Base-by-base conservation (phyloP, 2,888 invertebrate genomes). In the Boloria selene region DNA sequence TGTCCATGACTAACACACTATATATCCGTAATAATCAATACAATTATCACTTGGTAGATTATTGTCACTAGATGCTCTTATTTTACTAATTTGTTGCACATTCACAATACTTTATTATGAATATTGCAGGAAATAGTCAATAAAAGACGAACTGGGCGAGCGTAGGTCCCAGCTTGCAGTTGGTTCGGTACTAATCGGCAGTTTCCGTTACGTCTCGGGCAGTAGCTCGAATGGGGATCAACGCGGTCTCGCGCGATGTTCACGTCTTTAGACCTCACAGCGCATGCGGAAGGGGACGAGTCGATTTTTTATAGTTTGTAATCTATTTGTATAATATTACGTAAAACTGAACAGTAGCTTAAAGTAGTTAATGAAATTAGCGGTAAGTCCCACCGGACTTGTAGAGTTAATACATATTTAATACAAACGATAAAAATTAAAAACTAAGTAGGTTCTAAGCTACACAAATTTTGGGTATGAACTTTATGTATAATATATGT, bases 111-210 rank as follows among this genome's bases (percentile, higher is more conserved):
- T 82, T 78, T 79, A 75, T 71, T 79, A 72, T 74, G 77, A 84
- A 83, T 84, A 81, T 79, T 77, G 77, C 78, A 86, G 84, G 83
- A 88, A 87, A 85, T 87, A 80, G 85, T 89, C 87, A 90, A 90
- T 91, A 88, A 83, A 77, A 79, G 76, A 77, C 77, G 77, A 81
- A 81, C 84, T 82, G 80, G 75, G 77, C 83, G 76, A 81, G 80
- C 86, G 90, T 86, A 80, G 79, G 75, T 78, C 81, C 85, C 79
- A 77, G 73, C 75, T 77, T 79, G 80, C 77, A 79, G 79, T 77
- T 73, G 75, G 73, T 77, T 90, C 90, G 91, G 86, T 78, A 90
- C 90, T 91, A 80, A 64, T 91, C 90, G 91, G 86, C 47, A 64
- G 72, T 81, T 79, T 85, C 79, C 91, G 91, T 64, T 69, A 67